phyloP scores from a whole-genome alignment of 23 tunicate genomes.

The Ciona savignyi region DNA sequence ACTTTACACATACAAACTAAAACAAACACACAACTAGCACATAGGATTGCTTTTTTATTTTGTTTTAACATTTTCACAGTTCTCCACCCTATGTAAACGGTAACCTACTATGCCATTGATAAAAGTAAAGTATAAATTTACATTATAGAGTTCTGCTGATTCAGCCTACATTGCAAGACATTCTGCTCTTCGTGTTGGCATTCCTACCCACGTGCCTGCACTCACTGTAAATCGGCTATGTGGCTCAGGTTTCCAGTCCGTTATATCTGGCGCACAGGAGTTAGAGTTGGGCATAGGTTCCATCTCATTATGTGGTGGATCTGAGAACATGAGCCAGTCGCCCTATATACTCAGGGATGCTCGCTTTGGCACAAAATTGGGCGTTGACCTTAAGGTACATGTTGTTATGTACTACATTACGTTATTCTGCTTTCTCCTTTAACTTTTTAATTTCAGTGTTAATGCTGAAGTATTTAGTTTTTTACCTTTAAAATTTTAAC shows the following conservation, averaged over 20 bases:
- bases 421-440: no score
- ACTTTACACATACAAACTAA: no score
- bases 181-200: conserved; percentile 70
- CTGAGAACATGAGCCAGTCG: conserved; percentile 97
- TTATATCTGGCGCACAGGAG: conserved; percentile 81
- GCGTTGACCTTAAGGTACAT: conserved; percentile 78
- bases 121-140: no score
- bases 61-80: no score
- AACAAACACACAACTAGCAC: no score
- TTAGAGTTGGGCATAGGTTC: conserved; percentile 83
- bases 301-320: conserved; percentile 89
- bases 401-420: no score
- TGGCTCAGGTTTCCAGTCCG: conserved; percentile 98
- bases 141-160: conserved; percentile 68
- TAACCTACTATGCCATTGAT: no score
- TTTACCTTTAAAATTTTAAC: no score
- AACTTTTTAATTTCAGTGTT: no score
- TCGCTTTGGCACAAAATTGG: conserved; percentile 94
- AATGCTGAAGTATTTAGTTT: no score
- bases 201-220: conserved; percentile 68
- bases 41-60: no score
- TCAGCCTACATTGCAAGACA: conserved; percentile 99
- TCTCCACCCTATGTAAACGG: no score
- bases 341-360: conserved; percentile 70
- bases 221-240: conserved; percentile 95